Evolutionary conservation across 2,797 vertebrate species (phyloP), one percentile per base, ranked within the genome.

Genomic region (Peromyscus aztecus): DNA sequence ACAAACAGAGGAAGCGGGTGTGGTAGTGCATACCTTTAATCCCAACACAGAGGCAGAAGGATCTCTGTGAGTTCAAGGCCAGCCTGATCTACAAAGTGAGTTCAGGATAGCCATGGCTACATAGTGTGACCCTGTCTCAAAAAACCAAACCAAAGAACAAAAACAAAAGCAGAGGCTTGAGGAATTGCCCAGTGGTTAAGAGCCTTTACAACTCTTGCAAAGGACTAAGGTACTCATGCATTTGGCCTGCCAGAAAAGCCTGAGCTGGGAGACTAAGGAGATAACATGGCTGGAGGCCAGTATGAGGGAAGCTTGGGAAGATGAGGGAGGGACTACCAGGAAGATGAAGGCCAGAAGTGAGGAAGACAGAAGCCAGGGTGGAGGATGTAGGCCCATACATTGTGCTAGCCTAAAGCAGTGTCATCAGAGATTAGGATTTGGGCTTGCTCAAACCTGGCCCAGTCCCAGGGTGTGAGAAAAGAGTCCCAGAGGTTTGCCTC

Each of bases 401-500:
- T 93, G 34, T 89, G 88, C 67, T 96, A 93, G 77, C 75, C 85
- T 52, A 83, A 34, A 91, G 59, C 61, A 24, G 31, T 88, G 63
- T 94, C 83, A 61, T 83, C 34, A 52, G 57, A 57, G n/a, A 89
- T 82, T 52, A 76, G 49, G n/a, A 52, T 93, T 92, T 89, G 84
- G 67, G 61, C 82, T 96, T 93, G 73, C 52, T 95, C 85, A 78
- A 57, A 87, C 86, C 95, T 97, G 96, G 97, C 98, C 61, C 77
- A 94, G 92, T 9, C 96, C 97, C 97, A 98, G 89, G 91, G 97
- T 98, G 97, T 94, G 31, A 97, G 94, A 96, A 97, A 98, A 97
- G 96, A 95, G 86, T 82, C 49, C 95, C 98, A 97, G 98, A 95
- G 89, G 78, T 92, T 97, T 98, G 95, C 67, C 76, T 92, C 7